Evolutionary conservation across 2,888 invertebrate genomes (phyloP), one percentile per base, ranked within the genome.

Genomic region (Drosophila pseudotakahashii): DNA sequence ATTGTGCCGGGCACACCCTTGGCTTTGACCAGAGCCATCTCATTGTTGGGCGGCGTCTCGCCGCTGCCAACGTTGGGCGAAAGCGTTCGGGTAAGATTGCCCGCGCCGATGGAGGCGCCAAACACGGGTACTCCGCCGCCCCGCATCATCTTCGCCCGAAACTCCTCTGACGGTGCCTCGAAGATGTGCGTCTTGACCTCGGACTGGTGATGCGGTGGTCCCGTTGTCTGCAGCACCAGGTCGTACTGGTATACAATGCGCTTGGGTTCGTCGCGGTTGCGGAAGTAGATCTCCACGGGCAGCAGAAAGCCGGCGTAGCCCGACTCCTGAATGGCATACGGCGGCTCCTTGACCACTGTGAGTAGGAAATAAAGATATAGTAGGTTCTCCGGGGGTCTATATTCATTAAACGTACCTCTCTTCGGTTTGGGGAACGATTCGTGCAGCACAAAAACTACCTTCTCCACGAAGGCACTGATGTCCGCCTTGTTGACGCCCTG

Each of bases 251-350:
- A 96, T 81, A 94, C 93, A 87, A 97, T 95, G 89, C 96, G 97
- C 91, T 96, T 97, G 10, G 98, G 98, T 89, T 98, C 97, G 91
- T 97, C 97, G 91, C 96, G 96, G 91, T 97, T 98, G 81, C 95
- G 96, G 77, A 97, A 93, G 91, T 97, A 96, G 78, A 99, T 95
- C 89, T 98, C 97, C 86, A 99, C 97, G 0, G 96, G 96, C 68
- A 99, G 93, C 51, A 94, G 93, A 91, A 99, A 99, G 36, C 98
- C 98, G 68, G 98, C 98, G 94, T 99, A 99, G 7, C 99, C 98
- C n/a, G 97, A 96, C 91, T 98, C 98, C 83, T 96, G 95, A 34
- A 99, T 94, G 53, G 94, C 93, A 92, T 97, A 99, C 3, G 98
- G 98, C 54, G 98, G 97, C 77, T 97, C 97, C 90, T 97, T 98